Conservation (phyloP, 2,888 invertebrate genomes). For the Coelinius sp. region DNA sequence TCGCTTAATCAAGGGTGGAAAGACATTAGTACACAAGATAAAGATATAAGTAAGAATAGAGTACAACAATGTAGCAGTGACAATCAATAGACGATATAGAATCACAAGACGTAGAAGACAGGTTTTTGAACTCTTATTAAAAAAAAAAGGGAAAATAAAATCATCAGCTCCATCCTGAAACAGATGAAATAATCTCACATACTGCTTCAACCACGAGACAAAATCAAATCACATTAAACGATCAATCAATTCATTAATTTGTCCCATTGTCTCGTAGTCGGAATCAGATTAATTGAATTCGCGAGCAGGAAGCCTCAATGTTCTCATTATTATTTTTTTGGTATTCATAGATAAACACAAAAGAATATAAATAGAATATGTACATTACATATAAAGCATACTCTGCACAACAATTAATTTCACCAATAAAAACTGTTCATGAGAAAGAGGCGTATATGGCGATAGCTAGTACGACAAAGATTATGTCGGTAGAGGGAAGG, state of each 20-base stretch:
- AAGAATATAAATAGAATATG: slow-evolving; percentile 42
- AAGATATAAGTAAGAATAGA: slow-evolving; percentile 49
- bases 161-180: slow-evolving; percentile 68
- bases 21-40: slow-evolving; percentile 42
- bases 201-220: slow-evolving; percentile 41
- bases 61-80: slow-evolving; percentile 63
- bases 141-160: slow-evolving; percentile 50
- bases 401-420: slow-evolving; percentile 55
- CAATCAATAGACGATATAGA: slow-evolving; percentile 61
- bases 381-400: slow-evolving; percentile 64
- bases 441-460: slow-evolving; percentile 62
- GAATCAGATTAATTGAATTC: slow-evolving; percentile 37
- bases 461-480: slow-evolving; percentile 68
- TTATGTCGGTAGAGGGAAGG: too few species aligned
- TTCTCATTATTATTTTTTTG: not conserved
- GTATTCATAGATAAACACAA: slow-evolving; percentile 41
- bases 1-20: slow-evolving; percentile 34
- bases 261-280: slow-evolving; percentile 22
- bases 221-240: not conserved
- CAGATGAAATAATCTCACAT: slow-evolving; percentile 65
- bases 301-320: not conserved
- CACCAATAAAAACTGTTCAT: slow-evolving; percentile 50
- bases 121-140: slow-evolving; percentile 34
- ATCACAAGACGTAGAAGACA: slow-evolving; percentile 56
- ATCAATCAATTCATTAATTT: not conserved